Evolutionary conservation across 2,888 invertebrate genomes (phyloP).

Genomic region (Heteromurus nitidus): DNA sequence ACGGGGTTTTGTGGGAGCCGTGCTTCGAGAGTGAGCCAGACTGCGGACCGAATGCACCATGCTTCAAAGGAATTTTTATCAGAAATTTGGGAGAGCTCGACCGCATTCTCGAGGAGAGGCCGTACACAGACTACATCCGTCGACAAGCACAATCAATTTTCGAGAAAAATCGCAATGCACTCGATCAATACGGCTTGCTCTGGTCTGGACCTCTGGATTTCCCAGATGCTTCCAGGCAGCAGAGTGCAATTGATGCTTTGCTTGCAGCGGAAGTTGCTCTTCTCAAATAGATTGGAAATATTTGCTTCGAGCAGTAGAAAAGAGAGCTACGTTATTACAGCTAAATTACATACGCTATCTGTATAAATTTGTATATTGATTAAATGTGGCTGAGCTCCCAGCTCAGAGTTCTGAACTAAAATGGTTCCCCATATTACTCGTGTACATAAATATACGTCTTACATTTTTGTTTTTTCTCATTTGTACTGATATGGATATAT

Average conservation of each 20-base stretch:
- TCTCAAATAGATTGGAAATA: conserved; percentile 27
- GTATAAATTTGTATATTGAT: background rate
- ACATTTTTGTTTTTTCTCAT: too few species aligned
- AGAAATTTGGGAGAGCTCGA: conserved; percentile 68
- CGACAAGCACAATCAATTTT: conserved; percentile 57
- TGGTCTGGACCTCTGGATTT: conserved; percentile 66
- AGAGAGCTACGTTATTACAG: too few species aligned
- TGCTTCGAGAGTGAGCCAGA: conserved; percentile 59
- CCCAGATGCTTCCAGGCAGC: conserved; percentile 64
- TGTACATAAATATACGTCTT: too few species aligned
- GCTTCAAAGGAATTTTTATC: conserved; percentile 70
- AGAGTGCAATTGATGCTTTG: conserved; percentile 66
- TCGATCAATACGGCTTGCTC: conserved; percentile 67
- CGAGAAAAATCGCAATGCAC: conserved; percentile 61
- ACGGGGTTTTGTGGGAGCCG: conserved; percentile 65
- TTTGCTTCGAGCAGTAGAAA: background rate
- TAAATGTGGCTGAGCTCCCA: background rate
- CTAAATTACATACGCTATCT: background rate
- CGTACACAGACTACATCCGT: conserved; percentile 56
- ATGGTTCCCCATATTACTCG: too few species aligned
- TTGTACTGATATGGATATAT: too few species aligned
- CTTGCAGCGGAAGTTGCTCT: conserved; percentile 40
- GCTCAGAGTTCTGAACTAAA: too few species aligned
- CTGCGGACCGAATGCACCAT: conserved; percentile 51
- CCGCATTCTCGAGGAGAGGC: conserved; percentile 37